phyloP scores from a whole-genome alignment of 2,888 invertebrate genomes.

The Dinocampus coccinellae region DNA sequence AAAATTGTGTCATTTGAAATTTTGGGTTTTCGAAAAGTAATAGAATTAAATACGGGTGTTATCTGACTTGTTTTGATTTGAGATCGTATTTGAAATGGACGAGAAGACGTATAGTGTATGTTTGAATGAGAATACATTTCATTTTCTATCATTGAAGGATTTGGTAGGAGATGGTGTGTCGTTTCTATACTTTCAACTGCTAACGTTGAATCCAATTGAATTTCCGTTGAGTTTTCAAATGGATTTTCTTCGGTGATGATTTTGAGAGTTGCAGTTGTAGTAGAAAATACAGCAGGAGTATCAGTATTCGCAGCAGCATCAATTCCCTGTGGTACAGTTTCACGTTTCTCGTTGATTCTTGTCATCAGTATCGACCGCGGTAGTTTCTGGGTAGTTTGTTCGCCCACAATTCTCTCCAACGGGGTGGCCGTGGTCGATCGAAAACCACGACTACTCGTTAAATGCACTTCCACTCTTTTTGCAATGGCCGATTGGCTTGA shows the following conservation, averaged over 20 bases:
- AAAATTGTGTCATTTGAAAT: background rate
- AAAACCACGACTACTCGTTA: constrained; percentile 24
- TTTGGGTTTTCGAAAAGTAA: background rate
- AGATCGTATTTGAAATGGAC: constrained; percentile 26
- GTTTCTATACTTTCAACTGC: constrained; percentile 2
- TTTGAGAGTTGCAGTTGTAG: constrained; percentile 1
- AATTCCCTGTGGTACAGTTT: constrained; percentile 1
- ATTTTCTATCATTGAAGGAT: constrained; percentile 14
- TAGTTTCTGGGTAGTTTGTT: constrained; percentile 17
- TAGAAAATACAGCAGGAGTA: background rate
- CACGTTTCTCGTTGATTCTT: background rate
- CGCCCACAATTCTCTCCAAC: background rate
- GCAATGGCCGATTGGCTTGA: constrained; percentile 27
- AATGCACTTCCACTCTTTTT: constrained; percentile 16
- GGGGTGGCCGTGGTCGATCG: constrained; percentile 7
- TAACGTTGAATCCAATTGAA: constrained; percentile 17
- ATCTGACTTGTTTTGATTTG: constrained; percentile 11
- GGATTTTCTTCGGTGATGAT: constrained; percentile 22
- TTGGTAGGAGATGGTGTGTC: background rate
- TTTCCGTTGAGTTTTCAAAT: background rate
- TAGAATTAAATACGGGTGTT: constrained; percentile 8
- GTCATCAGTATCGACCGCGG: constrained; percentile 2
- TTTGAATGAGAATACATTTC: constrained; percentile 20
- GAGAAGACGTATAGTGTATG: constrained; percentile 18
- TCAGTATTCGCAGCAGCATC: constrained; percentile 17